Conservation (phyloP, 2,113 vertebrate species). For the Dipodomys spectabilis region DNA sequence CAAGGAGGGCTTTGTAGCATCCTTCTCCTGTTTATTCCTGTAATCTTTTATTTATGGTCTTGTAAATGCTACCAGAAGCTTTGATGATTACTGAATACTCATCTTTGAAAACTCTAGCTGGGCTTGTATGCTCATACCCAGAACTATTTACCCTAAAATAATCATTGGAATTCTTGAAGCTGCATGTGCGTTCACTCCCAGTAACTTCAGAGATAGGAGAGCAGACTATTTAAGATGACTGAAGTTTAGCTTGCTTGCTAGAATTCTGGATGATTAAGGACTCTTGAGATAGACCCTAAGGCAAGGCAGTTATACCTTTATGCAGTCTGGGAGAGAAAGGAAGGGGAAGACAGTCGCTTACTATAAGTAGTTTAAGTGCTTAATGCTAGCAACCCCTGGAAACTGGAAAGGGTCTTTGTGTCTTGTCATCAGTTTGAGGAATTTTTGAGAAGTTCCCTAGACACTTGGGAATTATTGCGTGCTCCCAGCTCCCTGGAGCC, state of each 20-base stretch:
- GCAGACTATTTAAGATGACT: constrained; percentile 6
- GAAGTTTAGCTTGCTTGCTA: not conserved
- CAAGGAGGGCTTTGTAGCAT: not conserved
- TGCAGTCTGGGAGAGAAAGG: constrained; percentile 2
- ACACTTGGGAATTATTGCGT: not conserved
- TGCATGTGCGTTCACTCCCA: not conserved
- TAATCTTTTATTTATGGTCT: constrained; percentile 53
- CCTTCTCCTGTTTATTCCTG: constrained; percentile 52
- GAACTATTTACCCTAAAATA: constrained; percentile 3
- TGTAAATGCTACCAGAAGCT: constrained; percentile 48
- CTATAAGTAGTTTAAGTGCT: not conserved
- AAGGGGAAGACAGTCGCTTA: not conserved
- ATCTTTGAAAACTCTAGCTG: constrained; percentile 35
- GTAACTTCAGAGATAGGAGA: constrained; percentile 16
- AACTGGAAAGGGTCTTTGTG: not conserved
- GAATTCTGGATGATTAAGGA: constrained; percentile 50
- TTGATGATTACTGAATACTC: constrained; percentile 59
- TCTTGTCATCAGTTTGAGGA: constrained; percentile 50
- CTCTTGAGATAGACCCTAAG: not conserved
- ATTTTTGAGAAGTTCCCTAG: constrained; percentile 19
- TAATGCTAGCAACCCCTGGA: constrained; percentile 25
- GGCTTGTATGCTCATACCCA: not conserved
- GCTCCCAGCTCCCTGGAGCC: not conserved
- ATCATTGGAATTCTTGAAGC: constrained; percentile 52
- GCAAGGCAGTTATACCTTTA: not conserved